Conservation (phyloP, 2,888 invertebrate species). For the Ichneumoninae sp. region DNA sequence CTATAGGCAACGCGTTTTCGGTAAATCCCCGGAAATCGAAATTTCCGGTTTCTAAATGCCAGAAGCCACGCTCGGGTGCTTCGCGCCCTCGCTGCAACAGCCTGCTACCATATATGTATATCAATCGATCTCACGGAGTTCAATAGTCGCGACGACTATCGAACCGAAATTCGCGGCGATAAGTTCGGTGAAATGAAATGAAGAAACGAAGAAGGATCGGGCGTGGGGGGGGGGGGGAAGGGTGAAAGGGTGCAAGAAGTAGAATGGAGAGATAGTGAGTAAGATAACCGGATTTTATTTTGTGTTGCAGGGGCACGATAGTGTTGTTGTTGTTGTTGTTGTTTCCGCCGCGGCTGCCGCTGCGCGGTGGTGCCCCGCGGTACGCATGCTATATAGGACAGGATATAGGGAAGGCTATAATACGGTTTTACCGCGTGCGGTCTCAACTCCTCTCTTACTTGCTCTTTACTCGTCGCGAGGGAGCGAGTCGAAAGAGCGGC, state of each 20-base stretch:
- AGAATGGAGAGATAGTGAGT: conserved; percentile 15
- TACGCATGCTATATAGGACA: conserved; percentile 66
- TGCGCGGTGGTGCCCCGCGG: conserved; percentile 15
- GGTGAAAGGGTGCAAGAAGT: not conserved
- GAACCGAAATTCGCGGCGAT: conserved; percentile 56
- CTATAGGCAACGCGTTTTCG: not conserved
- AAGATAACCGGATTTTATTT: conserved; percentile 73
- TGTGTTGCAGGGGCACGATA: conserved; percentile 61
- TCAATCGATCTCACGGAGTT: conserved; percentile 1
- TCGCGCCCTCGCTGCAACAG: not conserved
- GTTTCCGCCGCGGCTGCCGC: conserved; percentile 45
- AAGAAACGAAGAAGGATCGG: conserved; percentile 7
- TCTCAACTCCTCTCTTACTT: conserved; percentile 61
- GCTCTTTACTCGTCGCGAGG: conserved; percentile 20
- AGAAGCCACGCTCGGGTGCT: not conserved
- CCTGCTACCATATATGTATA: not conserved
- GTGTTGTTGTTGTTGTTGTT: conserved; percentile 61
- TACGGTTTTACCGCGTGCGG: conserved; percentile 80
- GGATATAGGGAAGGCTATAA: conserved; percentile 79
- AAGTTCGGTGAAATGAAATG: conserved; percentile 42
- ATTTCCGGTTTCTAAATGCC: not conserved
- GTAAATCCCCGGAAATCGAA: not conserved
- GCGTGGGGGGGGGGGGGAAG: too few species aligned
- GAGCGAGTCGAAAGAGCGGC: conserved; percentile 52
- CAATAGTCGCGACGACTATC: conserved; percentile 47